These are phyloP conservation scores for Chelonus formosanus DNA, from an alignment of 2,888 invertebrate genomes.

Conservation along the genomic window DNA sequence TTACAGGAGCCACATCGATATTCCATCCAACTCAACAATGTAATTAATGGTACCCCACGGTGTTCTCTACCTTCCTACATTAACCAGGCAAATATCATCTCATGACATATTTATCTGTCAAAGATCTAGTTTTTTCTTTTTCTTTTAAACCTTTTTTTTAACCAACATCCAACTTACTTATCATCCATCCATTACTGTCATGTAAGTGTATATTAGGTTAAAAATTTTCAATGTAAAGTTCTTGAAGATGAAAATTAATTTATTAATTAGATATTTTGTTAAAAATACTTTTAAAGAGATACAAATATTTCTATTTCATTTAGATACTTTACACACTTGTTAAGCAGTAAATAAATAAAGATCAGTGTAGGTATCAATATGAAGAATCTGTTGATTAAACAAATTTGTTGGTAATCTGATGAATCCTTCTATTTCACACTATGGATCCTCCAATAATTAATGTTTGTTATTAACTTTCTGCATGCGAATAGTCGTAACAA, in stretches of 20 bases:
- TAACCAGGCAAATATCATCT: slow-evolving; percentile 5
- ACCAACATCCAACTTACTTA: too few species aligned
- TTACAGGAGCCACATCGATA: slow-evolving; percentile 18
- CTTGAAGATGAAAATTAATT: too few species aligned
- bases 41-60: slow-evolving; percentile 53
- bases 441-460: slow-evolving; percentile 21
- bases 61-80: slow-evolving; percentile 30
- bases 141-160: background rate
- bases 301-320: too few species aligned
- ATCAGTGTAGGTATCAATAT: too few species aligned
- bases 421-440: slow-evolving; percentile 11
- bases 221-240: slow-evolving; percentile 44
- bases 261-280: too few species aligned
- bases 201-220: too few species aligned
- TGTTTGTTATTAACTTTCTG: slow-evolving; percentile 25
- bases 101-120: too few species aligned
- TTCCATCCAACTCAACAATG: slow-evolving; percentile 47
- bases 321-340: too few species aligned
- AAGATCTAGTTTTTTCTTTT: slow-evolving; percentile 20
- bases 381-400: slow-evolving; percentile 4
- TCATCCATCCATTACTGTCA: too few species aligned
- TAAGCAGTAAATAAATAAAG: too few species aligned
- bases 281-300: too few species aligned
- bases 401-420: slow-evolving; percentile 23
- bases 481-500: slow-evolving; percentile 21